Conservation (phyloP, 1,140 invertebrate genomes). For the Colletes latitarsis region DNA sequence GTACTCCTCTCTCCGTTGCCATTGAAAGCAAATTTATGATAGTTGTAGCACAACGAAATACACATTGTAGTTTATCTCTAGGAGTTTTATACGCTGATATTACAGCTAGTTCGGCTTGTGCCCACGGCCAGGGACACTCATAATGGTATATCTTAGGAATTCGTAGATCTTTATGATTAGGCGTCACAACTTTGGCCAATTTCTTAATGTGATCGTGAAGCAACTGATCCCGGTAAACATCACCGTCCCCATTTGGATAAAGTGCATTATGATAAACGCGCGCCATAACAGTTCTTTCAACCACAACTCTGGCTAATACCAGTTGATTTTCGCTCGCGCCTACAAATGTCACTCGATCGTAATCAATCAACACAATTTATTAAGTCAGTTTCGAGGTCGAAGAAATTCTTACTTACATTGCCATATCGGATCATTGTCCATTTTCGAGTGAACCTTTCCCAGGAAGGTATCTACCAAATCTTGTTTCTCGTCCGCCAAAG, state of each 20-base stretch:
- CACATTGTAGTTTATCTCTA: conserved; percentile 93
- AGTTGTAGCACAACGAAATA: conserved; percentile 93
- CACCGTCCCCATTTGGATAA: conserved; percentile 98
- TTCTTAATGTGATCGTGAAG: conserved; percentile 94
- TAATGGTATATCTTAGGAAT: conserved; percentile 91
- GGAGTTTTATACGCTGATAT: conserved; percentile 97
- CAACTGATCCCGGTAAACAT: conserved; percentile 94
- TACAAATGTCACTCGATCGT: conserved; percentile 66
- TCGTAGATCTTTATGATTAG: conserved; percentile 90
- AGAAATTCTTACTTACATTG: conserved; percentile 81
- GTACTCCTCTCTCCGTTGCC: conserved; percentile 89
- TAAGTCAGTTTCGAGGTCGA: not conserved
- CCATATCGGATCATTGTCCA: conserved; percentile 88
- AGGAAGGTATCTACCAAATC: conserved; percentile 87
- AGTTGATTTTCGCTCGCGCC: conserved; percentile 86
- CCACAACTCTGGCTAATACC: conserved; percentile 86
- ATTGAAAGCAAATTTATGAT: conserved; percentile 96
- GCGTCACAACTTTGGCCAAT: conserved; percentile 89
- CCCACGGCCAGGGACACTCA: conserved; percentile 98
- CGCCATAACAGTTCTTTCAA: conserved; percentile 92
- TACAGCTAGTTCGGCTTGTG: conserved; percentile 95
- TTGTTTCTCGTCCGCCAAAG: conserved; percentile 91
- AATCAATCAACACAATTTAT: not conserved
- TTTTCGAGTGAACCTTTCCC: conserved; percentile 80
- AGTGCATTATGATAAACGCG: conserved; percentile 95